Evolutionary conservation across 2,797 vertebrate species (phyloP).

Genomic region (Denticeps clupeoides): DNA sequence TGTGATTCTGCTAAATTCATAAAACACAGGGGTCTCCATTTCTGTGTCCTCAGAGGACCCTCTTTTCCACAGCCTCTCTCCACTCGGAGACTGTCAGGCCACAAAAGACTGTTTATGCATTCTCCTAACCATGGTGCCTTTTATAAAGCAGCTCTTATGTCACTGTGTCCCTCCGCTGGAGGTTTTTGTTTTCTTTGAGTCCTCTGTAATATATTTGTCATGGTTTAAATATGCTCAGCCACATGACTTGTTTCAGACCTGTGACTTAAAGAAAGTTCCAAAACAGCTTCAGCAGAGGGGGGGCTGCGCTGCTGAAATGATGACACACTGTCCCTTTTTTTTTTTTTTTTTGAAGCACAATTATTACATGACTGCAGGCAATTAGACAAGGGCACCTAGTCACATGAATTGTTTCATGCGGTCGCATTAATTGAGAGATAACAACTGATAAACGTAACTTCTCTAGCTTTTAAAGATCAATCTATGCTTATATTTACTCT

Average conservation of each 20-base stretch:
- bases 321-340: background rate
- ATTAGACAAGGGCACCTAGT: background rate
- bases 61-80: background rate
- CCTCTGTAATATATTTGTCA: constrained; percentile 23
- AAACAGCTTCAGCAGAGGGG: constrained; percentile 25
- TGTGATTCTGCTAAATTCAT: no score
- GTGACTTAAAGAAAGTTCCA: constrained; percentile 25
- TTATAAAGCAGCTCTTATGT: constrained; percentile 19
- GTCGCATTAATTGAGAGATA: no score
- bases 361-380: no score
- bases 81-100: constrained; percentile 1
- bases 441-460: no score
- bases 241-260: constrained; percentile 30
- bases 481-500: no score
- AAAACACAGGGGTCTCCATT: background rate
- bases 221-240: constrained; percentile 30
- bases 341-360: background rate
- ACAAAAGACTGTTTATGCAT: constrained; percentile 12
- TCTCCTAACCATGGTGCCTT: constrained; percentile 15
- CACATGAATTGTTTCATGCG: no score
- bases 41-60: no score
- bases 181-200: constrained; percentile 5
- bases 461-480: no score
- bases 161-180: background rate
- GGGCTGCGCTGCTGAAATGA: background rate